phyloP scores from a whole-genome alignment of 1,140 invertebrate genomes.

The Microplitis mediator region DNA sequence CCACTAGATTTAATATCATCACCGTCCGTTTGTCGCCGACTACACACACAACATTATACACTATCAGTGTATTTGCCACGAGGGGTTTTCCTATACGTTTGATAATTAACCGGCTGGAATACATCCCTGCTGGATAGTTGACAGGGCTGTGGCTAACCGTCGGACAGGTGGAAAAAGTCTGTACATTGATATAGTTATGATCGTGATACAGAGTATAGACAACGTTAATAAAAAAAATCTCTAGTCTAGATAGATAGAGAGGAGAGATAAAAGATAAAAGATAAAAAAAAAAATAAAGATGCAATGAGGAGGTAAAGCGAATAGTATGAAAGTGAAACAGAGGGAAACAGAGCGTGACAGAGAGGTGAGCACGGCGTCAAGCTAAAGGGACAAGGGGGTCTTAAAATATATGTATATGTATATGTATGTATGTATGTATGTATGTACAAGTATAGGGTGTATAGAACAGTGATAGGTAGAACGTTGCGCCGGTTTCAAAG shows the following conservation, averaged over 20 bases:
- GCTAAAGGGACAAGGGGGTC: conserved; percentile 10
- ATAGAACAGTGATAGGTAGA: conserved; percentile 13
- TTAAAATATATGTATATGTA: conserved; percentile 20
- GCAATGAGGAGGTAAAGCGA: conserved; percentile 42
- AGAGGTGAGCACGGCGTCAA: conserved; percentile 12
- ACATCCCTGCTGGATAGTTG: conserved; percentile 6
- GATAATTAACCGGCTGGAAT: conserved; percentile 16
- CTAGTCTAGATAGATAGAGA: not conserved
- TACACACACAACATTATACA: not conserved
- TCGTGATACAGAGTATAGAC: too few relatives aligned
- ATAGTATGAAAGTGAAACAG: conserved; percentile 30
- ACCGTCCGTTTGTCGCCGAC: not conserved
- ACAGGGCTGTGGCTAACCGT: conserved; percentile 11
- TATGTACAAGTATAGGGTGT: conserved; percentile 33
- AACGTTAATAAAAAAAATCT: too few relatives aligned
- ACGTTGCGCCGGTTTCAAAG: not conserved
- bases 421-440: conserved; percentile 19
- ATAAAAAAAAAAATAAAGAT: not conserved
- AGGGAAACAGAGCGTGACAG: conserved; percentile 23
- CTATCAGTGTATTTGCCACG: not conserved
- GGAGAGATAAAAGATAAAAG: not conserved
- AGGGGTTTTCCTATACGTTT: not conserved
- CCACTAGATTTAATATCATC: not conserved
- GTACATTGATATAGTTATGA: too few relatives aligned
- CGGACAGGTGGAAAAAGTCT: not conserved